Base-by-base conservation (phyloP, 1,140 invertebrate genomes). In the Drosophila micromelanica region DNA sequence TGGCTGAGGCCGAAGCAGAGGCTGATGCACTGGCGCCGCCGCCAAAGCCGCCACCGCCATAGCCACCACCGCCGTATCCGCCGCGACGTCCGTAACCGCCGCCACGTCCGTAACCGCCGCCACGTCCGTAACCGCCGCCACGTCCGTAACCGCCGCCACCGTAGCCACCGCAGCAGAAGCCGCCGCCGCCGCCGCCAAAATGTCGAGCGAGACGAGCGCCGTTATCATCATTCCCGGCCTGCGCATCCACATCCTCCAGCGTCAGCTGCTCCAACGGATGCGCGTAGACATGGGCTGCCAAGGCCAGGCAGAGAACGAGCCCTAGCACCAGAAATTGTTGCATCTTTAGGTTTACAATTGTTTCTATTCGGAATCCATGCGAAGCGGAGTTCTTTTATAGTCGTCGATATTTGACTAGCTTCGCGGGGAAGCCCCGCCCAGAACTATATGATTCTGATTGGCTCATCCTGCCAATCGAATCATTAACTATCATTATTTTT, bases 401-500 rank as follows among this genome's bases (percentile, higher is more conserved):
- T 32, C 27, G 38, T 2, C 38, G n/a, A 15, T 9, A n/a, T 38
- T 23, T 5, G 17, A 52, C 3, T 27, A 27, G 27, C 5, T 5
- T 15, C 3, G 6, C 17, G 81, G 81, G 81, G 76, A 76, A 46
- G 49, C 67, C 57, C 84, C 78, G 5, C 12, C 0, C 30, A 35
- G 30, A 65, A 49, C 35, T 6, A 49, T 49, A 35, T 32, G 30
- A 17, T 32, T 54, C 15, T 8, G 65, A 73, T 52, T 48, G 42
- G 40, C 48, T 71, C 59, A 67, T 76, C 81, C 59, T 76, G 35
- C n/a, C n/a, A 32, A 9, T 45, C 43, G 38, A 27, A 68, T 89
- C 68, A 89, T 89, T 89, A 78, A 17, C 54, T 56, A 77, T 77
- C 71, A 87, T 74, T 68, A 73, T 30, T 35, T 27, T 17, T 27